Evolutionary conservation across 2,113 vertebrate genomes (phyloP), one percentile per base, ranked within the genome.

Genomic region (Peromyscus leucopus): DNA sequence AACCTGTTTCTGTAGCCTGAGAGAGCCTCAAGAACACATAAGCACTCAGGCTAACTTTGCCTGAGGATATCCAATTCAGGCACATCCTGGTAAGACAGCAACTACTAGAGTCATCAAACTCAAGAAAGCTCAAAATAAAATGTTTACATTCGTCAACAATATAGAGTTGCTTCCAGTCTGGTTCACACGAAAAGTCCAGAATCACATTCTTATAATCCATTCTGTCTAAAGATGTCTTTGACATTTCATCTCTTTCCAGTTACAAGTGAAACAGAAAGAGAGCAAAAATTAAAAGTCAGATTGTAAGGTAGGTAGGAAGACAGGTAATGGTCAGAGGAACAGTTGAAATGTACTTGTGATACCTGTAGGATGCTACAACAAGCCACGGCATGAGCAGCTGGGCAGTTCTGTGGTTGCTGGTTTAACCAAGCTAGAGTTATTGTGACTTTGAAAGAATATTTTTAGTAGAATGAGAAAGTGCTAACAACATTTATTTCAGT

Each of bases 171-270:
- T 84, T 15, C 42, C n/a, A 71, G 57, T 51, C 36, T 57, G 10
- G 79, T 46, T 39, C 26, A 69, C 8, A 42, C 69, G 74, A 76
- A 31, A 90, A 97, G 87, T 67, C 7, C 16, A 75, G 65, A 76
- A 74, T 90, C 39, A 80, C 63, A 88, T 95, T 57, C 83, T n/a
- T 84, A 72, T 51, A 63, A 83, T 33, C 39, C 83, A 93, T 91
- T 80, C 36, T 90, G 22, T 26, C 42, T 95, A 95, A 94, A 95
- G 57, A 85, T 39, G 76, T 24, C n/a, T 39, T 59, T 90, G 75
- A 63, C 46, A 75, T 93, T 79, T 83, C 59, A 42, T 42, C 10
- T 46, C 39, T 91, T 71, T 71, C 31, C 69, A 63, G 36, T 97
- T 91, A 78, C 55, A 24, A 69, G 33, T 22, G 8, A 42, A 65